Evolutionary conservation across 2,888 invertebrate species (phyloP), one percentile per base, ranked within the genome.

Genomic region (Globia sparganii): DNA sequence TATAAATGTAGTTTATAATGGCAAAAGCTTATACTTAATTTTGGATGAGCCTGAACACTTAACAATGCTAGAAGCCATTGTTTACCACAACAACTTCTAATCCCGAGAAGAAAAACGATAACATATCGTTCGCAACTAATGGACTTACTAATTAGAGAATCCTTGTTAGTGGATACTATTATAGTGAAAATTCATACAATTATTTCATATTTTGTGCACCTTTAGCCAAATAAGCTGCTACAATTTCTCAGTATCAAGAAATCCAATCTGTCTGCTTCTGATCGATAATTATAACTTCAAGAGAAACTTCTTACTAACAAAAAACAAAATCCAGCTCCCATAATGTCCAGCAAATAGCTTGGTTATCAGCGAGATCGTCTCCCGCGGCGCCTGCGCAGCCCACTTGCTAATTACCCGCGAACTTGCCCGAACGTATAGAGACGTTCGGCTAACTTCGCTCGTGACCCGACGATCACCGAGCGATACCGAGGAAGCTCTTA

Each of bases 381-480:
- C 73, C 81, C 81, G 80, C 86, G 89, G 88, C 91, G 92, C 90
- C 89, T 90, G 89, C 88, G 88, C 89, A 81, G 80, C 77, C 84
- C 85, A 86, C 85, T 88, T 82, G 87, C 92, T 92, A 92, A 92
- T 92, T 92, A 92, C 91, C 85, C 72, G 86, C 81, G 86, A 89
- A 86, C 78, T 81, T 67, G 71, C 58, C 77, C 87, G 74, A 82
- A 72, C 62, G 71, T 86, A 86, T 84, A 84, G 76, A 86, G 87
- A 86, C 61, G 87, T 84, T 86, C 62, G 80, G 78, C 74, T 81
- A 81, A 83, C 78, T 75, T 72, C 64, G 75, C 70, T 91, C 92
- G 92, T 90, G 92, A 90, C 88, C 87, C 76, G 81, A 81, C 77
- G 84, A 85, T 69, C 82, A 61, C 73, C 66, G 66, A 68, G 64